These are phyloP conservation scores for Melieria crassipennis DNA, from an alignment of 2,888 invertebrate species.

Conservation along the genomic window DNA sequence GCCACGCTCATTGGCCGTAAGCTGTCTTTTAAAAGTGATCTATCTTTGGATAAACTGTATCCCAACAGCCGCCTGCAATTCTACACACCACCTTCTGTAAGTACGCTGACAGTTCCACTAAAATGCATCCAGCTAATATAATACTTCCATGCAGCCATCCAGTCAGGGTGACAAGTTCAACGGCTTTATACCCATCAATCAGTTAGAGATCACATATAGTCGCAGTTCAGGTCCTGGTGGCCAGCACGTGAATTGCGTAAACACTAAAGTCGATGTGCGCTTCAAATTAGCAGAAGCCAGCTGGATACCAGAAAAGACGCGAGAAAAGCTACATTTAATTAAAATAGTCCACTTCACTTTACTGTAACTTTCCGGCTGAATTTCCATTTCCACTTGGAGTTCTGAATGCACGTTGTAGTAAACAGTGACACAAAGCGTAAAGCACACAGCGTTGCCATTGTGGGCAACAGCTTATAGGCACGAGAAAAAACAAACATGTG, in stretches of 20 bases:
- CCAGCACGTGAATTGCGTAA: constrained; percentile 92
- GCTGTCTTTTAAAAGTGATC: constrained; percentile 74
- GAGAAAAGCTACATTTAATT: constrained; percentile 47
- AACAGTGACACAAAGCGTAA: constrained; percentile 3
- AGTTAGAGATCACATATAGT: constrained; percentile 82
- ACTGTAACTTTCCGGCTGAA: neutral
- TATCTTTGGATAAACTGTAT: constrained; percentile 78
- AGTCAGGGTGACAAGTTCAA: constrained; percentile 56
- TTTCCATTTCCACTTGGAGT: constrained; percentile 2
- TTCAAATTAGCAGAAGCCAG: constrained; percentile 83
- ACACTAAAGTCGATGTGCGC: constrained; percentile 90
- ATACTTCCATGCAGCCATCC: constrained; percentile 41
- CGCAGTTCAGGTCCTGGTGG: constrained; percentile 93
- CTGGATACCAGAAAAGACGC: constrained; percentile 81
- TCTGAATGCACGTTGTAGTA: constrained; percentile 2
- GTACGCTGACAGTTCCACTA: constrained; percentile 37
- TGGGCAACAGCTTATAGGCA: too few species aligned
- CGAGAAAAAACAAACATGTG: too few species aligned
- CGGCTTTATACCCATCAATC: constrained; percentile 80
- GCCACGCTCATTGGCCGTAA: constrained; percentile 50
- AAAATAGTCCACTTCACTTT: too few species aligned
- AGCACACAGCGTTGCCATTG: neutral
- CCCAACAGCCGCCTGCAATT: constrained; percentile 77
- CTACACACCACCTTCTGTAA: constrained; percentile 74
- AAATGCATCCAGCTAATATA: neutral